Evolutionary conservation across 2,888 invertebrate genomes (phyloP).

Genomic region (Protula sp.): DNA sequence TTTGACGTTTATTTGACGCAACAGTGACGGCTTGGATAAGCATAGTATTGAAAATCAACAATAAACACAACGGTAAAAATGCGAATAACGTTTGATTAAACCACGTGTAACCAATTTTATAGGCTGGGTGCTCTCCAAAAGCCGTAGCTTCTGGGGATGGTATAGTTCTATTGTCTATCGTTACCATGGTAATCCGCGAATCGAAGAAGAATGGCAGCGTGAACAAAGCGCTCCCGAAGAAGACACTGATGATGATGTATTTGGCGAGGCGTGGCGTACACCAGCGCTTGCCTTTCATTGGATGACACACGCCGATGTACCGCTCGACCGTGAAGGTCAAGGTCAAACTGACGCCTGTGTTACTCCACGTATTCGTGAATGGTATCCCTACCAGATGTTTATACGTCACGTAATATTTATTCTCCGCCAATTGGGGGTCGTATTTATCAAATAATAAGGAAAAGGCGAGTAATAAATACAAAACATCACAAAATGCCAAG

Average conservation of each 20-base stretch:
- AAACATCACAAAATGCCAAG: conserved; percentile 66
- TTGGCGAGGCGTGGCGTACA: conserved; percentile 69
- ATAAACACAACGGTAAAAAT: conserved; percentile 64
- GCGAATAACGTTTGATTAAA: conserved; percentile 56
- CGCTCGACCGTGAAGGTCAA: conserved; percentile 72
- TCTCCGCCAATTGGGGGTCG: not conserved
- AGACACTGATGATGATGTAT: conserved; percentile 61
- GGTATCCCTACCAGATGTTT: conserved; percentile 59
- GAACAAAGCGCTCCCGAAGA: conserved; percentile 61
- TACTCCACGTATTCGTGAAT: conserved; percentile 64
- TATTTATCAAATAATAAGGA: conserved; percentile 15
- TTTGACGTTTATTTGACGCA: conserved; percentile 33
- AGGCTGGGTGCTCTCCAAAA: conserved; percentile 4
- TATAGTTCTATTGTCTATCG: not conserved
- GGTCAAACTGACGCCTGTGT: conserved; percentile 70
- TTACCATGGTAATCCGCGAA: not conserved
- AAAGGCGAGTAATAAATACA: conserved; percentile 63
- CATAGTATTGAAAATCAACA: conserved; percentile 70
- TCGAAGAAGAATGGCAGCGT: conserved; percentile 67
- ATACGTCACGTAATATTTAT: conserved; percentile 5
- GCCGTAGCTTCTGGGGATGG: not conserved
- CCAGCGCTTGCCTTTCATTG: conserved; percentile 64
- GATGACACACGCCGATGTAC: conserved; percentile 71
- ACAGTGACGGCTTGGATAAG: conserved; percentile 61
- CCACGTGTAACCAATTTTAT: conserved; percentile 16